phyloP scores from a whole-genome alignment of 2,113 vertebrate genomes.

The human (Homo sapiens) region GRCh38 chr13:109540001-109540500 shows the following conservation, averaged over 20 bases:
- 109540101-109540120: no score
- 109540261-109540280: no score
- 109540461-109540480: rapidly evolving
- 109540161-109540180: not conserved
- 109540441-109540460: not conserved
- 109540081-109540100: not conserved
- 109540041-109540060: rapidly evolving
- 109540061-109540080: not conserved
- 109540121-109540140: not conserved
- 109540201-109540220: not conserved
- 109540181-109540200: not conserved
- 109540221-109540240: no score
- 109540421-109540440: rapidly evolving
- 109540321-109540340: rapidly evolving
- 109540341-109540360: rapidly evolving
- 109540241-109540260: no score
- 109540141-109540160: no score
- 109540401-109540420: not conserved
- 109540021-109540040: not conserved
- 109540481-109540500: not conserved
- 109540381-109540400: not conserved
- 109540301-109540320: not conserved
- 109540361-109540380: rapidly evolving
- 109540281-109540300: no score
- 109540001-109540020: not conserved